These are phyloP conservation scores for Delichon dasypus DNA, from an alignment of 2,797 vertebrate species.

Conservation along the genomic window DNA sequence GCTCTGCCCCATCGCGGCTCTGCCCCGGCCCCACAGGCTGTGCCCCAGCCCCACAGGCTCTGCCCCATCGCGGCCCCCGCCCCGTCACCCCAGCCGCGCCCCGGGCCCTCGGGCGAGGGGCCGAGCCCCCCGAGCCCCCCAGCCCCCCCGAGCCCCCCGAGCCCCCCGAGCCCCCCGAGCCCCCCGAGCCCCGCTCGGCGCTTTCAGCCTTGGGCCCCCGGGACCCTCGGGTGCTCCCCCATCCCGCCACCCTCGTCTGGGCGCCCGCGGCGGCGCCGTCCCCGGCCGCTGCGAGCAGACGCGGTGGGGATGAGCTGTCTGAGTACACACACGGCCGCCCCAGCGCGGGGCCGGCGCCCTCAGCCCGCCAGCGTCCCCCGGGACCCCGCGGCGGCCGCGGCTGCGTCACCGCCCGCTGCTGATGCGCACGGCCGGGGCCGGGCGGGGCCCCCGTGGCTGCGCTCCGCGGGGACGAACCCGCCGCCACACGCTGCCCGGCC, in stretches of 20 bases:
- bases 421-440: no score
- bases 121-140: rapidly evolving
- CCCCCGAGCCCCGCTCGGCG: rapidly evolving
- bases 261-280: no score
- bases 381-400: rapidly evolving
- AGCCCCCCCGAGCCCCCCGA: rapidly evolving
- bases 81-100: background rate
- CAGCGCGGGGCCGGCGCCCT: rapidly evolving
- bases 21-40: rapidly evolving
- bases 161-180: rapidly evolving
- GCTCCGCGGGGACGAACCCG: background rate
- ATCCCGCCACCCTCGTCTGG: rapidly evolving
- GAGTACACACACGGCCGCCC: background rate
- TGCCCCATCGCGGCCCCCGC: rapidly evolving
- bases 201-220: rapidly evolving
- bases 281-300: background rate
- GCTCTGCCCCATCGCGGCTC: rapidly evolving
- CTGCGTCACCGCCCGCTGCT: background rate
- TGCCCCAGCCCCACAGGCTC: rapidly evolving
- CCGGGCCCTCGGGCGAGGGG: rapidly evolving
- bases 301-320: background rate
- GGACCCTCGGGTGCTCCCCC: background rate
- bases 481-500: background rate
- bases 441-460: background rate
- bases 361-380: rapidly evolving